phyloP scores from a whole-genome alignment of 2,888 invertebrate genomes.

The Rhodophaea formosa region DNA sequence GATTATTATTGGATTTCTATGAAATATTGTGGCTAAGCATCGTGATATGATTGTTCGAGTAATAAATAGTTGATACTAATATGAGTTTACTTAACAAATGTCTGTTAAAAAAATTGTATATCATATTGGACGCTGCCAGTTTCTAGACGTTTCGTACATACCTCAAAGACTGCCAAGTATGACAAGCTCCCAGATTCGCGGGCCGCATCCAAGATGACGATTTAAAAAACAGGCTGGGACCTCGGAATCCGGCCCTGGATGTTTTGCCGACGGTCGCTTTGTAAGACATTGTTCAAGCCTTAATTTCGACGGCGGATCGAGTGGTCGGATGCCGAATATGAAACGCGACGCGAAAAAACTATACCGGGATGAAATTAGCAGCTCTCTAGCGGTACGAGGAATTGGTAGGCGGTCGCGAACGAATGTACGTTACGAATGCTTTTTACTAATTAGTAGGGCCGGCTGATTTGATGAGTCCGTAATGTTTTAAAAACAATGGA shows the following conservation, averaged over 20 bases:
- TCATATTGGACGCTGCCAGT: slow-evolving; percentile 33
- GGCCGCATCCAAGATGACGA: slow-evolving; percentile 69
- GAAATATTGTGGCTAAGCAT: too few species aligned
- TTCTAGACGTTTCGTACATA: slow-evolving; percentile 75
- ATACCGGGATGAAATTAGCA: slow-evolving; percentile 78
- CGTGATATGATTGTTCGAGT: too few species aligned
- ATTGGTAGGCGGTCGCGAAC: slow-evolving; percentile 78
- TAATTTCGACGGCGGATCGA: slow-evolving; percentile 79
- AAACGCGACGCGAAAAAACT: slow-evolving; percentile 77
- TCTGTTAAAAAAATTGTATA: neutral
- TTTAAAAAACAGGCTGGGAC: slow-evolving; percentile 73
- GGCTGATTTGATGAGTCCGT: slow-evolving; percentile 67
- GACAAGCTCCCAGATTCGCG: slow-evolving; percentile 77
- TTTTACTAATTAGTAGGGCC: slow-evolving; percentile 76
- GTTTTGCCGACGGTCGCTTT: slow-evolving; percentile 80
- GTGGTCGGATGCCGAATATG: slow-evolving; percentile 80
- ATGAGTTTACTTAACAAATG: too few species aligned
- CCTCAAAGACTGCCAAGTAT: slow-evolving; percentile 75
- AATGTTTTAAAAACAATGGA: slow-evolving; percentile 48
- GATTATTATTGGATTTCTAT: too few species aligned
- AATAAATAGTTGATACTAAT: too few species aligned
- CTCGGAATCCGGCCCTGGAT: slow-evolving; percentile 75
- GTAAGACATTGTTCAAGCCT: slow-evolving; percentile 80
- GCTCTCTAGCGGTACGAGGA: slow-evolving; percentile 78
- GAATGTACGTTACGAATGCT: slow-evolving; percentile 73